Evolutionary conservation across 2,113 vertebrate species (phyloP), one percentile per base, ranked within the genome.

Genomic region (Phocoena sinus): DNA sequence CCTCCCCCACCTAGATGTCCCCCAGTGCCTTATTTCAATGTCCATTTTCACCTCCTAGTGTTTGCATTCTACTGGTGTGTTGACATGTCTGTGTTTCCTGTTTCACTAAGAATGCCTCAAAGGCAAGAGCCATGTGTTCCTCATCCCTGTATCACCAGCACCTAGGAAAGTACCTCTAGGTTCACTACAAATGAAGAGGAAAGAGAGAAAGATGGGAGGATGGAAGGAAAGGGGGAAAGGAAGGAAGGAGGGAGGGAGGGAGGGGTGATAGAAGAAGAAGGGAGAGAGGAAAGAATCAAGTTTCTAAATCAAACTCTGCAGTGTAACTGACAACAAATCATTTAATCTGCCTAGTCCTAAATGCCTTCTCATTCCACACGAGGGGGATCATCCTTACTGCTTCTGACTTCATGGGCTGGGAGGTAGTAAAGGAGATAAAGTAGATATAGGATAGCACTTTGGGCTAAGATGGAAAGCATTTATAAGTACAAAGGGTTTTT

Each of bases 381-480:
- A 50, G n/a, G 44, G 15, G 31, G 58, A 26, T 71, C 70, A 58
- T 70, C 56, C 36, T 36, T 18, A 44, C 70, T 9, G 25, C 56
- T 93, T n/a, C 63, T 86, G 63, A 53, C 53, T 63, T 77, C 36
- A 18, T 58, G 47, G 38, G 58, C 79, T 84, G 5, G 36, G 12
- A 53, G 25, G 20, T n/a, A 74, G 82, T 53, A 41, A 47, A 89
- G 2, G 36, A 93, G 58, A 80, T 92, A 63, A 58, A n/a, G 9
- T 33, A 21, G 58, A 33, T 83, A 21, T 1, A 87, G 50, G 26
- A 58, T 8, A 93, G 74, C 33, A n/a, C 56, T 47, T 50, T 14
- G 15, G 58, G 33, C 77, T 86, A 68, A 82, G 81, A 93, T 65
- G 89, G 89, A 94, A 83, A 95, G 56, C 67, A 41, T 89, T 6